phyloP scores from a whole-genome alignment of 1,140 invertebrate genomes.

The Capitella teleta region DNA sequence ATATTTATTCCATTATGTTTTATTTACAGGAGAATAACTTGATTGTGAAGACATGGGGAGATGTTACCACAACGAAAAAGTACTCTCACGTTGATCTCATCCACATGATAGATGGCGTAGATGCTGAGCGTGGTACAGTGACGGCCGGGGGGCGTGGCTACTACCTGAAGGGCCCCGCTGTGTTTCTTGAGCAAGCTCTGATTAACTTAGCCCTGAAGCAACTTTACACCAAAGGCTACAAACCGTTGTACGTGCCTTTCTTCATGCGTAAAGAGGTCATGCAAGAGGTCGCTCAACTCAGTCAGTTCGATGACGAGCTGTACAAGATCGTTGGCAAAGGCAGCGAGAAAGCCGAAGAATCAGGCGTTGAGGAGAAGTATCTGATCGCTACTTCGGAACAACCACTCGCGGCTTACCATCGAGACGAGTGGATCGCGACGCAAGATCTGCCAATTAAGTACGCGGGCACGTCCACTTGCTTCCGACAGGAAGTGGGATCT shows the following conservation, averaged over 20 bases:
- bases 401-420: slow-evolving; percentile 94
- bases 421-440: slow-evolving; percentile 92
- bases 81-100: slow-evolving; percentile 63
- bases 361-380: slow-evolving; percentile 84
- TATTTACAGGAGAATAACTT: slow-evolving; percentile 52
- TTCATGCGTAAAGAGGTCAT: slow-evolving; percentile 90
- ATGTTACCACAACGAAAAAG: slow-evolving; percentile 69
- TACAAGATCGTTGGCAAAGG: slow-evolving; percentile 94
- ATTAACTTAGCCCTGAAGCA: slow-evolving; percentile 75
- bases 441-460: slow-evolving; percentile 78
- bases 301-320: slow-evolving; percentile 98
- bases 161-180: slow-evolving; percentile 68
- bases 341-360: slow-evolving; percentile 68
- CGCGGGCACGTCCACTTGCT: slow-evolving; percentile 92
- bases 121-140: slow-evolving; percentile 77
- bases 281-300: slow-evolving; percentile 91
- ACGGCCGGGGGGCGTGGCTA: slow-evolving; percentile 92
- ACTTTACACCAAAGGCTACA: slow-evolving; percentile 70
- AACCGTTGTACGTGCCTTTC: slow-evolving; percentile 90
- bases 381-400: slow-evolving; percentile 99
- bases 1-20: slow-evolving; percentile 2
- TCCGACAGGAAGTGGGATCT: slow-evolving; percentile 97
- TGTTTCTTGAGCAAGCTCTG: slow-evolving; percentile 90
- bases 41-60: slow-evolving; percentile 81
- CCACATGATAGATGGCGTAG: slow-evolving; percentile 95